A percentile compares a stretch with the other conserved stretches of the same genome.
Evolutionary conservation across 2,888 invertebrate genomes (phyloP).

Genomic region (Liodrosophila aerea): DNA sequence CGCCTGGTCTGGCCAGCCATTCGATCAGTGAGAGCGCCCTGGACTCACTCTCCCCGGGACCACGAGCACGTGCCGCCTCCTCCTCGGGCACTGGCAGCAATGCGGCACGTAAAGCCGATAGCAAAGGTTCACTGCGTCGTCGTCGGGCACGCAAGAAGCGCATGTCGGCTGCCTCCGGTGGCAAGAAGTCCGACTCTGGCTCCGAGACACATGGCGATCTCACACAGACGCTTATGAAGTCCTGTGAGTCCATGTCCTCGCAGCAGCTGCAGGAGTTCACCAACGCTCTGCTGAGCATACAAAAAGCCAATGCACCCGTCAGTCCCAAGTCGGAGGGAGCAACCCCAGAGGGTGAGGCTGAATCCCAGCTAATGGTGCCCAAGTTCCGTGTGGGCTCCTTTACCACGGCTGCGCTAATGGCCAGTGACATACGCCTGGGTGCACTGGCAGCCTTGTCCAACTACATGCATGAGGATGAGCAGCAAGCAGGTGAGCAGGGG

Average conservation of each 20-base stretch:
- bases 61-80: constrained; percentile 69
- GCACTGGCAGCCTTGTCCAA: constrained; percentile 82
- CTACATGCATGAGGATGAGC: constrained; percentile 80
- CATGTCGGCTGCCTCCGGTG: constrained; percentile 65
- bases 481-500: constrained; percentile 77
- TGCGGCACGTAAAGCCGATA: constrained; percentile 78
- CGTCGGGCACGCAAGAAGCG: constrained; percentile 81
- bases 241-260: constrained; percentile 84
- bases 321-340: constrained; percentile 36
- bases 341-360: constrained; percentile 81
- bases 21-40: constrained; percentile 95
- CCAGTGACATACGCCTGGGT: constrained; percentile 80
- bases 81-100: constrained; percentile 65
- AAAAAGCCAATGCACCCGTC: constrained; percentile 31
- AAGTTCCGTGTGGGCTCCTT: constrained; percentile 87
- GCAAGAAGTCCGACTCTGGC: constrained; percentile 84
- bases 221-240: constrained; percentile 84
- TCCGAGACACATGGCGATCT: constrained; percentile 83
- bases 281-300: constrained; percentile 81
- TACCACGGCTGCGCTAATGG: constrained; percentile 79
- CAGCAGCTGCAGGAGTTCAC: constrained; percentile 85
- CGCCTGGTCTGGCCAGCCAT: constrained; percentile 85
- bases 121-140: constrained; percentile 81
- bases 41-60: constrained; percentile 86
- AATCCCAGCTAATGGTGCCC: constrained; percentile 84